Percentiles rank a stretch among this genome's conserved stretches.
phyloP scores from a whole-genome alignment of 2,797 vertebrate species.

The Catostomus latipinnis region DNA sequence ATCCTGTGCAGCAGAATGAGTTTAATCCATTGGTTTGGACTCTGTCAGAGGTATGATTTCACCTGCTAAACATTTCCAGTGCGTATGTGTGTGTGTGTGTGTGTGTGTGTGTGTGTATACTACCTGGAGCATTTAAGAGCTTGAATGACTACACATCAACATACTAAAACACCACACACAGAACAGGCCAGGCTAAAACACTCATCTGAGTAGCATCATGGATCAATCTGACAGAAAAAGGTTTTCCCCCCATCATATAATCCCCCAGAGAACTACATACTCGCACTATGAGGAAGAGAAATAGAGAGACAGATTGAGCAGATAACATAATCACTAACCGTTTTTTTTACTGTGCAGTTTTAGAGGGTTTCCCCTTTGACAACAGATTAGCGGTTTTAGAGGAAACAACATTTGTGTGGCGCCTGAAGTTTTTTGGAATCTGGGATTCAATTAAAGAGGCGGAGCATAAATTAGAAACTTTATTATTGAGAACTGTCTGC shows the following conservation, averaged over 20 bases:
- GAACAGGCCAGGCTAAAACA: not conserved
- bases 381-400: not conserved
- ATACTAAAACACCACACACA: not conserved
- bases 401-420: not conserved
- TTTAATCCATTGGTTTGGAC: conserved; percentile 42
- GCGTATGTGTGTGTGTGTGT: not conserved
- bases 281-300: not conserved
- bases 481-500: conserved; percentile 5
- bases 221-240: not conserved
- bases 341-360: conserved; percentile 1
- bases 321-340: not conserved
- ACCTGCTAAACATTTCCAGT: conserved; percentile 68
- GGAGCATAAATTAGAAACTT: not conserved
- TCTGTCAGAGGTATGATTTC: conserved; percentile 63
- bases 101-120: conserved; percentile 36
- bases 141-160: conserved; percentile 55
- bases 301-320: not conserved
- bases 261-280: not conserved
- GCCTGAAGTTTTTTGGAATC: not conserved
- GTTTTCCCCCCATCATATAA: not conserved
- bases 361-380: conserved; percentile 1
- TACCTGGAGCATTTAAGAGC: conserved; percentile 65
- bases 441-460: conserved; percentile 18
- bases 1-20: conserved; percentile 8
- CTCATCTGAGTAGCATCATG: not conserved